Evolutionary conservation across 2,797 vertebrate genomes (phyloP).

Genomic region (Gambusia yucatana): DNA sequence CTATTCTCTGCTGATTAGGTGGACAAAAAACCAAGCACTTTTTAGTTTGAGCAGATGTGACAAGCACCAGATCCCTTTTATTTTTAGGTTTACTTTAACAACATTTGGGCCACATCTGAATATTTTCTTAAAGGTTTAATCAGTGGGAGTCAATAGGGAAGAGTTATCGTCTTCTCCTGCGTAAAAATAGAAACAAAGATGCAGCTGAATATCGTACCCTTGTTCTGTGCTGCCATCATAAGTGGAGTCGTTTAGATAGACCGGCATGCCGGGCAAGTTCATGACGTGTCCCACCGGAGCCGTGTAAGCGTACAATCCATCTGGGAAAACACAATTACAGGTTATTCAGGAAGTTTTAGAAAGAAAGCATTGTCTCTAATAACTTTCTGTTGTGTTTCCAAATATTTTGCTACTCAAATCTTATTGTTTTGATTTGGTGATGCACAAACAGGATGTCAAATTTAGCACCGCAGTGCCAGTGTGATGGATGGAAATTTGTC

Average conservation of each 20-base stretch:
- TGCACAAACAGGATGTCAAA: no score
- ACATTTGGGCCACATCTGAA: conserved; percentile 15
- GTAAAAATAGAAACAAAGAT: conserved; percentile 16
- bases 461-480: no score
- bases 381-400: neutral
- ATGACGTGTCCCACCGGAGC: conserved; percentile 89
- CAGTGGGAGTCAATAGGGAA: conserved; percentile 18
- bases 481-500: no score
- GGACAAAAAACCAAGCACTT: conserved; percentile 38
- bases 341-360: conserved; percentile 3
- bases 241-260: conserved; percentile 92
- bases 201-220: conserved; percentile 77
- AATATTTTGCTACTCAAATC: no score
- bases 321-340: conserved; percentile 61
- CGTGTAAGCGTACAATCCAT: conserved; percentile 89
- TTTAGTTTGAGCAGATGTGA: conserved; percentile 54
- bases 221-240: conserved; percentile 88
- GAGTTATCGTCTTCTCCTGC: conserved; percentile 23
- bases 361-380: conserved; percentile 10
- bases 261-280: conserved; percentile 78
- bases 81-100: conserved; percentile 14
- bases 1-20: conserved; percentile 67
- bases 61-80: conserved; percentile 16
- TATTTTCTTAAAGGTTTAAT: conserved; percentile 18
- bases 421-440: no score